phyloP scores from a whole-genome alignment of 2,797 vertebrate species.

The Lacerta agilis region DNA sequence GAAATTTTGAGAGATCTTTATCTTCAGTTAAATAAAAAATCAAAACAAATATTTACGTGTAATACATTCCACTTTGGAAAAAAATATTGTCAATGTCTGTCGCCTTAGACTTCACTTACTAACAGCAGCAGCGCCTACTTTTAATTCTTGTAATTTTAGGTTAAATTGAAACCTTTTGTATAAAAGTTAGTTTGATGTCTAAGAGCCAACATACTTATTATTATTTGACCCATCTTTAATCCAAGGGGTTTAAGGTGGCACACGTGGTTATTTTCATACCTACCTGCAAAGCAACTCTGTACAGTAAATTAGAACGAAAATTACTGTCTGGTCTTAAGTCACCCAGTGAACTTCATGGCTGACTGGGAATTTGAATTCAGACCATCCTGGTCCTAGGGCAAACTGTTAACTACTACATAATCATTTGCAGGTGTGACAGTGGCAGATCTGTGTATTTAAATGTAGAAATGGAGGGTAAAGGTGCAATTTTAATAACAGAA shows the following conservation, averaged over 20 bases:
- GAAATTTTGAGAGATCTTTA: conserved; percentile 47
- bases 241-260: not conserved
- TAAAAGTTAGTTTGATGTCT: conserved; percentile 49
- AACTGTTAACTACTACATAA: not conserved
- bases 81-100: conserved; percentile 39
- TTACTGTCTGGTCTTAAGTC: not conserved
- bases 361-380: not conserved
- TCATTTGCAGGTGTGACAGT: not conserved
- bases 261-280: not conserved
- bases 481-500: no score
- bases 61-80: conserved; percentile 51
- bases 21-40: conserved; percentile 70
- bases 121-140: conserved; percentile 60
- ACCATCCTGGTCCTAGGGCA: not conserved
- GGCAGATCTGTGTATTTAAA: not conserved
- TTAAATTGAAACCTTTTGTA: conserved; percentile 55
- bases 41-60: conserved; percentile 69
- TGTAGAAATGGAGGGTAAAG: not conserved
- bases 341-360: not conserved
- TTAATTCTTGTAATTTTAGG: conserved; percentile 46
- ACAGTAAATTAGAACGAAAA: not conserved
- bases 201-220: not conserved
- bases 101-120: conserved; percentile 70
- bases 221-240: not conserved
- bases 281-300: not conserved